These are phyloP conservation scores for Aspidiotus destructor DNA, from an alignment of 2,888 invertebrate species.

Conservation along the genomic window DNA sequence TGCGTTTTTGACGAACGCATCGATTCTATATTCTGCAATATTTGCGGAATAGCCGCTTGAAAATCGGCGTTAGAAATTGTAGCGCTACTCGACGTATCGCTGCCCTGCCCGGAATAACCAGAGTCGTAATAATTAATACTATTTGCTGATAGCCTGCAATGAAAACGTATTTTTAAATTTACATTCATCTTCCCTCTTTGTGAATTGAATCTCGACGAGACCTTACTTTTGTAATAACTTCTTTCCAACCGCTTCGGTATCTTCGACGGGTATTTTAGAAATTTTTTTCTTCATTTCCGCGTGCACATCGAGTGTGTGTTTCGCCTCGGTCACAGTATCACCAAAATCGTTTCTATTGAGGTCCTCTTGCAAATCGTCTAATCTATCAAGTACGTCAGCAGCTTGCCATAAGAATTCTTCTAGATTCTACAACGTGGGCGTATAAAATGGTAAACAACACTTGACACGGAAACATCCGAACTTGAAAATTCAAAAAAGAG, in stretches of 20 bases:
- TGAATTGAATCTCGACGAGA: too few species aligned
- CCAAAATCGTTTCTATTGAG: conserved; percentile 87
- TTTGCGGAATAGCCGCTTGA: conserved; percentile 53
- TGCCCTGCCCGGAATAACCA: conserved; percentile 57
- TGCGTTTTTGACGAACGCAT: conserved; percentile 85
- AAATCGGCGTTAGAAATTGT: conserved; percentile 53
- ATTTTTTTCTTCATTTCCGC: conserved; percentile 89
- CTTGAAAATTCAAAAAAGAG: background rate
- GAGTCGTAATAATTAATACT: conserved; percentile 56
- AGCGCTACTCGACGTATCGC: conserved; percentile 50
- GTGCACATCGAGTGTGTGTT: conserved; percentile 85
- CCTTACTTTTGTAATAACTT: conserved; percentile 48
- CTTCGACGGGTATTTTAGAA: conserved; percentile 85
- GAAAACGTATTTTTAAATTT: background rate
- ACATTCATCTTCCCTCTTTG: background rate
- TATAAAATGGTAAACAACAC: background rate
- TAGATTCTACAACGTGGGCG: conserved; percentile 51
- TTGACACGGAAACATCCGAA: background rate
- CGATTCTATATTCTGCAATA: conserved; percentile 72
- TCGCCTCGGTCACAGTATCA: conserved; percentile 84
- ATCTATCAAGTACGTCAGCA: conserved; percentile 78
- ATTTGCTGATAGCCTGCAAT: conserved; percentile 42
- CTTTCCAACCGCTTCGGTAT: conserved; percentile 79
- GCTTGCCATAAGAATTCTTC: conserved; percentile 96
- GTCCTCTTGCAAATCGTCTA: conserved; percentile 89